Base-by-base conservation (phyloP, 2,888 invertebrate species). In the Nematopogon swammerdamellus region DNA sequence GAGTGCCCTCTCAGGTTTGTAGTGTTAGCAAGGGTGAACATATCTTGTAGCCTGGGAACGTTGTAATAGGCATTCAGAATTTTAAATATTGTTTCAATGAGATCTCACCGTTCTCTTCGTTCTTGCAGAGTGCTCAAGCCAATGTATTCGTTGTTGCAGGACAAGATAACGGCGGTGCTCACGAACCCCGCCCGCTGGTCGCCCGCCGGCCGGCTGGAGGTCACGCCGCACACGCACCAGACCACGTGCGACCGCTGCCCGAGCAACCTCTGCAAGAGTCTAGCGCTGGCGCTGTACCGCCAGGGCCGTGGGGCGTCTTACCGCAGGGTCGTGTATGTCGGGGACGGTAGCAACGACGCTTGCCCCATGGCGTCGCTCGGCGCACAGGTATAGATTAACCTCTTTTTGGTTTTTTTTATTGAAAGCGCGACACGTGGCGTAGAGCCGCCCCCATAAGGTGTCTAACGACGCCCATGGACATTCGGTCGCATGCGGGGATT, bases 221-320 rank as follows among this genome's bases (percentile, higher is more conserved):
- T 77, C 17, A 72, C 76, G 63, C 79, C 77, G 1, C 71, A 65
- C 54, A 76, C 76, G 76, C 56, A 60, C 0, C 76, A 76, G 62
- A 55, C 58, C 0, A 59, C 56, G 0, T 77, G 77, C 52, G 1
- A 58, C 0, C 60, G 65, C 4, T 79, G 77, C 16, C 77, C 77
- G 0, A 50, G 50, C 49, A 79, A 79, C 63, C 52, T 79, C 56
- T 79, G 77, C 70, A 79, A 79, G 67, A 64, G 67, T 1, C 53
- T 66, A 0, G 76, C 76, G 30, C 63, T 77, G 0, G 64, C 64
- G 16, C 62, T 70, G 59, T 73, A 68, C 67, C 59, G 65, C 50
- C 50, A 58, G 56, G 56, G 4, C n/a, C 50, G 14, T 53, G 16
- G 18, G 2, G 19, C 54, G 1, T 5, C 4, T 4, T 68, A 68